phyloP scores from a whole-genome alignment of 2,888 invertebrate genomes.

The Aethes cnicana region DNA sequence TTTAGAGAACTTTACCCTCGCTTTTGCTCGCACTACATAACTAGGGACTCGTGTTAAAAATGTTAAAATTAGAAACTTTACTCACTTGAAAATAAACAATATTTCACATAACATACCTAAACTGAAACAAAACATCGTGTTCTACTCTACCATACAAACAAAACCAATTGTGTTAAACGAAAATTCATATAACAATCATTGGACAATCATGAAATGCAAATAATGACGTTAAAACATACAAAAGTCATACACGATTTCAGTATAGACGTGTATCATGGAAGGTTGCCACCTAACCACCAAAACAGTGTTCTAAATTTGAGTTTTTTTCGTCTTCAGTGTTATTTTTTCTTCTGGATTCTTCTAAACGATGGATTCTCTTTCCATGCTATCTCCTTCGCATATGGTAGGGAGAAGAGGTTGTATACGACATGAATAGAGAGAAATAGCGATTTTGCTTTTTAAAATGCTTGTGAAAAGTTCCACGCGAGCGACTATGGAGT shows the following conservation, averaged over 20 bases:
- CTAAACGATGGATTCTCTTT: conserved; percentile 78
- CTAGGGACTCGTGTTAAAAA: too few relatives aligned
- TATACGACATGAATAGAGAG: conserved; percentile 69
- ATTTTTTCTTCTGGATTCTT: conserved; percentile 47
- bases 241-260: conserved; percentile 4
- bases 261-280: neutral
- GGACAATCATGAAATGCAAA: conserved; percentile 26
- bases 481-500: conserved; percentile 32
- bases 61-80: too few relatives aligned
- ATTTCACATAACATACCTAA: too few relatives aligned
- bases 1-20: too few relatives aligned
- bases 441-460: conserved; percentile 39
- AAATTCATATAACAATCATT: conserved; percentile 17
- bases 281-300: neutral
- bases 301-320: conserved; percentile 22
- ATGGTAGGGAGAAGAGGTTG: conserved; percentile 83
- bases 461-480: conserved; percentile 33
- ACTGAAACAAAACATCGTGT: neutral
- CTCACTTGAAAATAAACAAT: too few relatives aligned
- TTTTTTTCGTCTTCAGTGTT: conserved; percentile 42
- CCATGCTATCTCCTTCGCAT: conserved; percentile 81
- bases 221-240: neutral
- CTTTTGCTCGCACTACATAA: too few relatives aligned
- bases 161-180: conserved; percentile 6
- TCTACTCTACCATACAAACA: neutral